Base-by-base conservation (phyloP, 2,888 invertebrate genomes). In the Epistrophella euchroma region DNA sequence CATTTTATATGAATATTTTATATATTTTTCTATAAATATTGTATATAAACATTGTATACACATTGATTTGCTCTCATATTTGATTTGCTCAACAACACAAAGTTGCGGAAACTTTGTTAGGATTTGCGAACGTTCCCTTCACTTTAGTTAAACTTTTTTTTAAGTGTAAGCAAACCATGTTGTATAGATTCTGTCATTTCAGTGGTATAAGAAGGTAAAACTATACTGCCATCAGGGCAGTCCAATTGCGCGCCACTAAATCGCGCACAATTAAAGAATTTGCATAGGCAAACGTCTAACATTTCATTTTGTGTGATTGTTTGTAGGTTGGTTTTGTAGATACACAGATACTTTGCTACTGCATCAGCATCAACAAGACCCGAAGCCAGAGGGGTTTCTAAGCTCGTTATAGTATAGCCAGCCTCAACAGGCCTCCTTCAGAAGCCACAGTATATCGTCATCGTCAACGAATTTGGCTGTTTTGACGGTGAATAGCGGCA, bases 261-360 rank as follows among this genome's bases (percentile, higher is more conserved):
- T 87, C 87, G 87, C 82, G 87, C 72, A 83, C 87, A 87, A 87
- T 87, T 87, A 83, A 83, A 83, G 87, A 83, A 87, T 87, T 83
- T 87, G 87, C 87, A 87, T 87, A 83, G 87, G 78, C 78, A 72
- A 87, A 83, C 78, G 87, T 87, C 87, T 78, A 87, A 87, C 87
- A 87, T 87, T 87, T 87, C 83, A 83, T 87, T 87, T 83, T 68
- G 78, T 76, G 77, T 79, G 81, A 81, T 81, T 81, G 68, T 35
- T 68, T 47, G 58, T 73, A 68, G 83, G 62, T 84, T 56, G 76
- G 75, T 35, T 66, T 71, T 45, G 52, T 60, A 76, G 73, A 73
- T 82, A 86, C 81, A 70, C 55, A n/a, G 47, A 66, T 66, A 66
- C 55, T 60, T 47, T 60, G 40, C 11, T 11, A 32, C 40, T 32